Base-by-base conservation (phyloP, 2,888 invertebrate species). In the Clistopyga incitator region DNA sequence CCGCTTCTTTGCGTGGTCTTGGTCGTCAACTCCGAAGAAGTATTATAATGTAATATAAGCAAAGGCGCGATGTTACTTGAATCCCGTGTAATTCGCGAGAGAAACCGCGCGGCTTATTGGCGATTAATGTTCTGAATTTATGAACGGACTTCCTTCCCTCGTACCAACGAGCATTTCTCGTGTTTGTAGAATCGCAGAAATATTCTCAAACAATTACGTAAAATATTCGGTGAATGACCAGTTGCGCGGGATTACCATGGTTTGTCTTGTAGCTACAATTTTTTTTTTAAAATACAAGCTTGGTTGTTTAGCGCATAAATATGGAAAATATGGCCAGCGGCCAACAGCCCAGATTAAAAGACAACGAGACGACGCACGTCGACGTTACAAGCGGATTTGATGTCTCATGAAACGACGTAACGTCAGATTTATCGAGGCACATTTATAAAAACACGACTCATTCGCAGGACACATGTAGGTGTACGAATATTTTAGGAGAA, bases 401-500 rank as follows among this genome's bases (percentile, higher is more conserved):
- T 29, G 20, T 38, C 34, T 81, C 59, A 45, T 61, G 70, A 81
- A 81, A 81, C 65, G 64, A 81, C 78, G 65, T 54, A 75, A 78
- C 81, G 71, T 75, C 65, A 71, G 71, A 84, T 84, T 84, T 84
- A 84, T 84, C 75, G 78, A 71, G 52, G 71, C 78, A 81, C 75
- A 72, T 84, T 84, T 78, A 81, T 81, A 68, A 76, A 65, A 81
- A 81, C 81, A 84, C 78, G 81, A 78, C 45, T 84, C 65, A 81
- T 64, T 81, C 81, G 78, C 78, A 75, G 78, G 74, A 38, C 78
- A 34, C 59, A 65, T 64, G 61, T 76, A 81, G 81, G 78, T 84
- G 81, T 81, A 84, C 71, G 78, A 81, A 81, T 84, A 64, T 78
- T 78, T 78, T 74, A 71, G 59, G 78, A 65, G 78, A 34, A 23